Evolutionary conservation across 2,888 invertebrate genomes (phyloP), one percentile per base, ranked within the genome.

Genomic region (Parnassius mnemosyne): DNA sequence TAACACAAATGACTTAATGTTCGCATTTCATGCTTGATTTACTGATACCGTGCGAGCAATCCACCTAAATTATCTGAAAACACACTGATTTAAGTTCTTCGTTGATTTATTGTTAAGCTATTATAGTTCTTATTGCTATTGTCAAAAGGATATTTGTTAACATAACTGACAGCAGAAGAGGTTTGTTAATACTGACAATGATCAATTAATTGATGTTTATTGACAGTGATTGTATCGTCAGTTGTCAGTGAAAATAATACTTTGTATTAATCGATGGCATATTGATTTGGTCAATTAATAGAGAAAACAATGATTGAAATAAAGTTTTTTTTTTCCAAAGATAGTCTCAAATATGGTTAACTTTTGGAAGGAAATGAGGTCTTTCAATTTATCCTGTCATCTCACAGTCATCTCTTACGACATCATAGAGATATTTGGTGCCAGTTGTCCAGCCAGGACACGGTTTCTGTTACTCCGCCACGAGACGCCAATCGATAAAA

Each of bases 201-300:
- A 75, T 67, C 76, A 79, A 82, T 82, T 83, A 83, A 84, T 83
- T 83, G 79, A 78, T 78, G 80, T 79, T 77, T 75, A 80, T 81
- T 81, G 80, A 80, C 77, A 75, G 74, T 71, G 73, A 78, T 76
- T 69, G 70, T 65, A 68, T 78, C 79, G 80, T 79, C 79, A 77
- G 65, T 78, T 70, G 77, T 77, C 77, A 76, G 12, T 78, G 16
- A 7, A 12, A 12, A 78, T 73, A 72, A 66, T 77, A 7, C 78
- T 70, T 1, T 51, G 12, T 25, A 2, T 11, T 16, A 11, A 10
- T 25, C 7, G 16, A 16, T 51, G 11, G 5, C 25, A 11, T 20
- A 25, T 13, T 51, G 11, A 51, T 51, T 51, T 25, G 25, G 16
- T 51, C 10, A 64, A 64, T 66, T 63, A 53, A 65, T 13, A 3